Conservation (phyloP, 2,797 vertebrate species). For the Labeo calbasu region DNA sequence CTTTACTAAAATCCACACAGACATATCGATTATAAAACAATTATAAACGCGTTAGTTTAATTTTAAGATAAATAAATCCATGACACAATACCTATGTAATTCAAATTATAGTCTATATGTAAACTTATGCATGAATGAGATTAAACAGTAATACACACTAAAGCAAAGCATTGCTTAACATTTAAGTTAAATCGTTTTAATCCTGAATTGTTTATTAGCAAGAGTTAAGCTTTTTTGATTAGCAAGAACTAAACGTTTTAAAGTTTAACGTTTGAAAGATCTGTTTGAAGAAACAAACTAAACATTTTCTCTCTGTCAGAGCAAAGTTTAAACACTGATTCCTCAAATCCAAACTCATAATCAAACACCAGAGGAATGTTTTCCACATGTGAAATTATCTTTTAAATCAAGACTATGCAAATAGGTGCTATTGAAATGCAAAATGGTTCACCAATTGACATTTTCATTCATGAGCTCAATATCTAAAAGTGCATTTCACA, state of each 20-base stretch:
- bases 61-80: not conserved
- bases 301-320: not conserved
- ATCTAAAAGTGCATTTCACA: not conserved
- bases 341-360: not conserved
- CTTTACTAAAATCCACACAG: not conserved
- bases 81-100: not conserved
- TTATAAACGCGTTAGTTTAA: not conserved
- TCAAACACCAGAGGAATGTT: not conserved
- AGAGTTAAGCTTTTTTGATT: not conserved
- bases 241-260: not conserved
- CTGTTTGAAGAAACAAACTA: not conserved
- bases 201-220: not conserved
- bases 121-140: not conserved
- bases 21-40: not conserved
- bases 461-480: not conserved
- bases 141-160: not conserved
- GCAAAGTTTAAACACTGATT: not conserved
- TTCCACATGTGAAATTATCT: not conserved
- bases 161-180: not conserved
- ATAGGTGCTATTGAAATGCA: conserved; percentile 13
- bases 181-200: not conserved
- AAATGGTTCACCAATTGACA: not conserved
- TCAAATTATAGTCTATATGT: too few species aligned
- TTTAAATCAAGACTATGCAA: conserved; percentile 21
- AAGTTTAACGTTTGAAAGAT: not conserved